Evolutionary conservation across 1,140 invertebrate species (phyloP).

Genomic region (Caenorhabditis latens): DNA sequence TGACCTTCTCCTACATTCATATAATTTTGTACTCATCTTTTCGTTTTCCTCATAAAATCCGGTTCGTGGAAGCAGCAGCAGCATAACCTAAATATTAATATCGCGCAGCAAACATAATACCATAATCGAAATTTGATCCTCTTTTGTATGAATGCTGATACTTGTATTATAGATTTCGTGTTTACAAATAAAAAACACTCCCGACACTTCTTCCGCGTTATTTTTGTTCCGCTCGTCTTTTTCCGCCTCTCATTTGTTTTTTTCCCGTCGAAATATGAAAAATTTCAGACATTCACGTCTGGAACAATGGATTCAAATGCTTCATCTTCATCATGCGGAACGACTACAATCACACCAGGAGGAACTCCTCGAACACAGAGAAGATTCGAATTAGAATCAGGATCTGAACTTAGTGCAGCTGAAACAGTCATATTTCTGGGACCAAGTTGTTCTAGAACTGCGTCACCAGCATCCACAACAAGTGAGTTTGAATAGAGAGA

Average conservation of each 20-base stretch:
- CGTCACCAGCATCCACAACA: slow-evolving; percentile 47
- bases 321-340: slow-evolving; percentile 24
- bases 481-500: slow-evolving; percentile 26
- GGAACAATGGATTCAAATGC: slow-evolving; percentile 43
- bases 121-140: slow-evolving; percentile 55
- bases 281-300: slow-evolving; percentile 14
- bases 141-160: slow-evolving; percentile 17
- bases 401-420: slow-evolving; percentile 57
- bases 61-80: background rate
- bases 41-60: slow-evolving; percentile 8
- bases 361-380: slow-evolving; percentile 25
- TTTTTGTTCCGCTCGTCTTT: background rate
- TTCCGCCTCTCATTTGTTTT: background rate
- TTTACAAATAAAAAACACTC: slow-evolving; percentile 33
- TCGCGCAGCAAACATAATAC: slow-evolving; percentile 37
- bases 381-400: slow-evolving; percentile 51
- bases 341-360: slow-evolving; percentile 45
- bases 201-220: slow-evolving; percentile 12
- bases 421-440: slow-evolving; percentile 63
- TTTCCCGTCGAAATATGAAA: background rate
- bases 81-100: slow-evolving; percentile 42
- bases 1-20: background rate
- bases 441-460: slow-evolving; percentile 11
- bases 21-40: background rate
- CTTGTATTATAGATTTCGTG: slow-evolving; percentile 31